phyloP scores from a whole-genome alignment of 2,113 vertebrate species.

The Danio rerio region DNA sequence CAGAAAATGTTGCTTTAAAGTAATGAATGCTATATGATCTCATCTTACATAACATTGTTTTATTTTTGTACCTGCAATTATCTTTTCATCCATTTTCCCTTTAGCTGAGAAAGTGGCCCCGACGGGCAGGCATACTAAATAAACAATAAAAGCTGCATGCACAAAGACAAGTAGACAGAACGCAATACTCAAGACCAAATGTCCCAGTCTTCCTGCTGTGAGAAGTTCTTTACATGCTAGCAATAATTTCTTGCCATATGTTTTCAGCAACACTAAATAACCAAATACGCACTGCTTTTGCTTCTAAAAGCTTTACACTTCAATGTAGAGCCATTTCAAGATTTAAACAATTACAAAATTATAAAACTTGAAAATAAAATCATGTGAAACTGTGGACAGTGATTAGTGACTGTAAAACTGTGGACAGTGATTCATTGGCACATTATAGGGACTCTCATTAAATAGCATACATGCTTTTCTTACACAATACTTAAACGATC shows the following conservation, averaged over 20 bases:
- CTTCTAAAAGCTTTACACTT: background rate
- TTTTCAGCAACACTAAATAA: conserved; percentile 27
- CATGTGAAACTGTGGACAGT: background rate
- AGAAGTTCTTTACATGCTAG: conserved; percentile 44
- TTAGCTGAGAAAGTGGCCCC: background rate
- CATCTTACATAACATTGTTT: background rate
- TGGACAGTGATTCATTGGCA: background rate
- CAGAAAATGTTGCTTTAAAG: background rate
- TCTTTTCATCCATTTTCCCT: background rate
- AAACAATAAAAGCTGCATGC: conserved; percentile 54
- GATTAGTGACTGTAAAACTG: background rate
- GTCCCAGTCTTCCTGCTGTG: conserved; percentile 19
- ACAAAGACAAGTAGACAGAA: conserved; percentile 24
- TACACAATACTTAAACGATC: background rate
- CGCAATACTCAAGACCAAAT: conserved; percentile 10
- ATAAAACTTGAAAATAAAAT: background rate
- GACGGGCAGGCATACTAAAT: conserved; percentile 1
- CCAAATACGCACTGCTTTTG: conserved; percentile 10
- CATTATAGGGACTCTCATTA: too few relatives aligned
- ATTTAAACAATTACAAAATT: background rate
- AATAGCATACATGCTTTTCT: background rate
- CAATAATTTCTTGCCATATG: conserved; percentile 51
- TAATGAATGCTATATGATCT: background rate
- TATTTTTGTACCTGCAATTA: background rate
- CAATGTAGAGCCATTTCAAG: background rate